Conservation (phyloP, 2,797 vertebrate species). For the Falco berigora region DNA sequence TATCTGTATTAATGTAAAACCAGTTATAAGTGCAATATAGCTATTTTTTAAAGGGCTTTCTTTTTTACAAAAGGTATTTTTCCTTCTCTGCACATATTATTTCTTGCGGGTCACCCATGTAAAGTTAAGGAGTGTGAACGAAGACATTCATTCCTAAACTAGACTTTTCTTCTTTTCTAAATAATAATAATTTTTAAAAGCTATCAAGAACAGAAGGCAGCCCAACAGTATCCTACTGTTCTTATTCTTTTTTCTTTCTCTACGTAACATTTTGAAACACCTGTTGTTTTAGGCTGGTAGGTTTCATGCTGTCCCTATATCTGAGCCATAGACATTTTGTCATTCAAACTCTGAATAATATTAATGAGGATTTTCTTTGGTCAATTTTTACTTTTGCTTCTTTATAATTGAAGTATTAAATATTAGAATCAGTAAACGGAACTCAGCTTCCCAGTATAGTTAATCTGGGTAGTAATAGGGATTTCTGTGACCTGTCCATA, state of each 20-base stretch:
- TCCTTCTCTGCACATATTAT: neutral
- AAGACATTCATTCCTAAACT: neutral
- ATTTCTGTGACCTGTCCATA: conserved; percentile 21
- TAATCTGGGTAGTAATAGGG: neutral
- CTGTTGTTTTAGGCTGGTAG: neutral
- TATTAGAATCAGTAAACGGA: neutral
- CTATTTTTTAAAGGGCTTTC: neutral
- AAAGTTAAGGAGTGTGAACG: neutral
- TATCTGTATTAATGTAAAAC: neutral
- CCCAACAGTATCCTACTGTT: neutral
- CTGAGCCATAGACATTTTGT: neutral
- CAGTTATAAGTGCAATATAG: neutral
- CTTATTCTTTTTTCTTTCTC: neutral
- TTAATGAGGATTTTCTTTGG: neutral
- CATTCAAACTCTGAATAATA: neutral
- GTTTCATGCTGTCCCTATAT: neutral
- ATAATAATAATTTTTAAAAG: neutral
- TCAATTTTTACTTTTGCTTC: neutral
- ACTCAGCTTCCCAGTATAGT: neutral
- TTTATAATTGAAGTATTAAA: neutral
- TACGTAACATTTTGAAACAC: neutral
- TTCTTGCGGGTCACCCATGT: neutral
- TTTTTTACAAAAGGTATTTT: neutral
- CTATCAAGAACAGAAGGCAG: neutral
- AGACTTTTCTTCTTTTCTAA: neutral